These are phyloP conservation scores for Lepus timidus DNA, from an alignment of 2,113 vertebrate genomes.

Conservation along the genomic window DNA sequence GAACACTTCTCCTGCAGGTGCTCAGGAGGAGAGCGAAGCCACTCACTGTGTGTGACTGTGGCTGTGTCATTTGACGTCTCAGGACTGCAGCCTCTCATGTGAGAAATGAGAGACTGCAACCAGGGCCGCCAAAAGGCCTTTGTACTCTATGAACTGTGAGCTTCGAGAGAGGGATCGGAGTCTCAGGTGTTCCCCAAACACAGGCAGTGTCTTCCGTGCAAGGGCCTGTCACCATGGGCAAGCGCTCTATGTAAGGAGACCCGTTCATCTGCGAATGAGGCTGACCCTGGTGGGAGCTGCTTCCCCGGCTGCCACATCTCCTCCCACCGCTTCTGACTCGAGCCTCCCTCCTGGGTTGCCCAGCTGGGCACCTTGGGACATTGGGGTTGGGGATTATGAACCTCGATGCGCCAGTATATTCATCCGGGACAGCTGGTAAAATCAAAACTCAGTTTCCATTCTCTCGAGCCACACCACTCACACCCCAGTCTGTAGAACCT, in stretches of 20 bases:
- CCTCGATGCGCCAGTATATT: neutral
- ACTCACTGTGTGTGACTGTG: neutral
- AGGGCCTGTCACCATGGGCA: neutral
- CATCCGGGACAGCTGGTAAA: neutral
- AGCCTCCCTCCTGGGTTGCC: neutral
- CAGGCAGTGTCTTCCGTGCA: neutral
- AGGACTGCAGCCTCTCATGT: neutral
- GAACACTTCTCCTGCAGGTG: neutral
- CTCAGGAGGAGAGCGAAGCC: neutral
- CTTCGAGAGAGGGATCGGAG: neutral
- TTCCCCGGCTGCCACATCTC: neutral
- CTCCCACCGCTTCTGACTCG: constrained; percentile 35
- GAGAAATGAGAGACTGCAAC: neutral
- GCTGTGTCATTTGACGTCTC: neutral
- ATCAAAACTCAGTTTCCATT: neutral
- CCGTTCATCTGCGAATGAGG: neutral
- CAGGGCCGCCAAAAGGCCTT: neutral
- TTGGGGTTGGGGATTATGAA: neutral
- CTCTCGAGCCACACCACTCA: neutral
- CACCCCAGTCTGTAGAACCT: neutral
- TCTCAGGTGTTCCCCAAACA: neutral
- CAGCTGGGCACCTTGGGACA: neutral
- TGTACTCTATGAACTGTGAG: neutral
- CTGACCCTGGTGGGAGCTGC: neutral
- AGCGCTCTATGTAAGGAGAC: too few species aligned